Conservation (phyloP, 1,140 invertebrate genomes). For the Micrasema longulum region DNA sequence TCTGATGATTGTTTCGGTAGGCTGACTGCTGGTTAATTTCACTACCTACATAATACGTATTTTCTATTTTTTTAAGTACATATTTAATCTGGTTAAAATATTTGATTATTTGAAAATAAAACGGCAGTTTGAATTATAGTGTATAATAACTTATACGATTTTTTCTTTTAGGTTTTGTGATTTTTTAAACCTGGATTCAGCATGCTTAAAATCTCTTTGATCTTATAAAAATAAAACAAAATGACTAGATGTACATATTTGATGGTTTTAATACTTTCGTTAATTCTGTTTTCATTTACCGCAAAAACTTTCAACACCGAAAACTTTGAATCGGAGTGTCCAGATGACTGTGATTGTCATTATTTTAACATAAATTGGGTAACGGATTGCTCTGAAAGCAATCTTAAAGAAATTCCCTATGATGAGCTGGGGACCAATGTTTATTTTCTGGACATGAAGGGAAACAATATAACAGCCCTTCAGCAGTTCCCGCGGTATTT, state of each 20-base stretch:
- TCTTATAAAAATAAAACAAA: too few species aligned
- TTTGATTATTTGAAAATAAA: too few species aligned
- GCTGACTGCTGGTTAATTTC: too few species aligned
- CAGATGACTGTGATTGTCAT: slow-evolving; percentile 80
- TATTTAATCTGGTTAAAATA: too few species aligned
- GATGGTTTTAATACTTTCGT: slow-evolving; percentile 29
- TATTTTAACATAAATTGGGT: slow-evolving; percentile 83
- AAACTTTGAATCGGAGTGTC: slow-evolving; percentile 74
- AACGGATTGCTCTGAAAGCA: slow-evolving; percentile 81
- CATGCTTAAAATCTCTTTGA: too few species aligned
- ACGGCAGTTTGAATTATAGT: too few species aligned
- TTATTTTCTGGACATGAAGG: slow-evolving; percentile 78
- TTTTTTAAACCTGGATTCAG: too few species aligned
- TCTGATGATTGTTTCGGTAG: too few species aligned
- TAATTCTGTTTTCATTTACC: slow-evolving; percentile 19
- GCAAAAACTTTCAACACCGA: slow-evolving; percentile 68
- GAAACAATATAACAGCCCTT: slow-evolving; percentile 73
- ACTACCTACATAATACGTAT: too few species aligned
- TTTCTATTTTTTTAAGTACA: too few species aligned
- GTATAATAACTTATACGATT: too few species aligned
- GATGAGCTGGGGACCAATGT: slow-evolving; percentile 76
- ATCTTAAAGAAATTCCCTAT: slow-evolving; percentile 77
- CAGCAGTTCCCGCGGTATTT: slow-evolving; percentile 73
- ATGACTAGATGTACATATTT: slow-evolving; percentile 12
- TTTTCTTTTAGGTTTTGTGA: too few species aligned